phyloP scores from a whole-genome alignment of 2,113 vertebrate species.

The Hymenochirus boettgeri region DNA sequence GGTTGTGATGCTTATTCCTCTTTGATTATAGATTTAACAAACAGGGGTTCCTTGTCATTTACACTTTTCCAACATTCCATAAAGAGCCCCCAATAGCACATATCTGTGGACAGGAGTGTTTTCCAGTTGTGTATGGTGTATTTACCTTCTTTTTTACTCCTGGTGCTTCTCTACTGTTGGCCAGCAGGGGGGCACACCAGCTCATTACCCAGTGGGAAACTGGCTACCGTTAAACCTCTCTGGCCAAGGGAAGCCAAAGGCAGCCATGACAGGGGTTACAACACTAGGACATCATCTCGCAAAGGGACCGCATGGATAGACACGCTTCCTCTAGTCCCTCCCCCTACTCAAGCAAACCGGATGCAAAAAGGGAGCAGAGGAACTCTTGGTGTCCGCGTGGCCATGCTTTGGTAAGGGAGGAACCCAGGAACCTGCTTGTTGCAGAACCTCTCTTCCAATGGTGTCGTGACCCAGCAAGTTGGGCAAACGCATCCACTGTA shows the following conservation, averaged over 20 bases:
- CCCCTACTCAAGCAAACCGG: slow-evolving; percentile 66
- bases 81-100: too few species aligned
- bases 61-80: too few species aligned
- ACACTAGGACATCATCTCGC: too few species aligned
- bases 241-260: slow-evolving; percentile 74
- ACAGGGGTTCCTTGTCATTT: too few species aligned
- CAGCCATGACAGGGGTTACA: slow-evolving; percentile 69
- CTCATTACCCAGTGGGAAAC: slow-evolving; percentile 59
- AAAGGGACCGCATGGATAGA: slow-evolving; percentile 64
- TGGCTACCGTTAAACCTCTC: slow-evolving; percentile 68
- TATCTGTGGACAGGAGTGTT: too few species aligned
- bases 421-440: slow-evolving; percentile 70
- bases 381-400: slow-evolving; percentile 69
- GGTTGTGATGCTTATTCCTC: too few species aligned
- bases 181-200: slow-evolving; percentile 62
- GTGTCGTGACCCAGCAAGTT: slow-evolving; percentile 73
- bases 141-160: not conserved
- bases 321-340: slow-evolving; percentile 28
- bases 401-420: slow-evolving; percentile 67
- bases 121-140: too few species aligned
- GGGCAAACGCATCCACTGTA: slow-evolving; percentile 69
- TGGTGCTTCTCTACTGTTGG: not conserved
- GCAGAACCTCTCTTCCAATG: slow-evolving; percentile 62
- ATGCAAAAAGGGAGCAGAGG: slow-evolving; percentile 71
- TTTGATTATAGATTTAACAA: too few species aligned